These are phyloP conservation scores for Bombus breviceps DNA, from an alignment of 1,140 invertebrate genomes.

Conservation along the genomic window DNA sequence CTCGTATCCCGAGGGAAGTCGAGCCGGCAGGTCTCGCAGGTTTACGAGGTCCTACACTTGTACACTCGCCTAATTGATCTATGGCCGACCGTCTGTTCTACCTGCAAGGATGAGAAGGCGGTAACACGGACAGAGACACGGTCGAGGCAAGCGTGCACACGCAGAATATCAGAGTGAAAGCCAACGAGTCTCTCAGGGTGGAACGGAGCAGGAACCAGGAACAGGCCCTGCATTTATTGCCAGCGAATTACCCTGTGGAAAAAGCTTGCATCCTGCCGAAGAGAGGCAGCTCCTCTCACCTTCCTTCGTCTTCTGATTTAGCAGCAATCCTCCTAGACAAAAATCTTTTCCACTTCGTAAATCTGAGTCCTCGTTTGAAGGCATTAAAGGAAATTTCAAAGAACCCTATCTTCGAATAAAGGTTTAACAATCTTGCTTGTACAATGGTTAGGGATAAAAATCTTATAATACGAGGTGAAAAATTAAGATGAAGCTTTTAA, in stretches of 20 bases:
- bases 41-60: constrained; percentile 67
- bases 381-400: neutral
- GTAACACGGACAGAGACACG: constrained; percentile 57
- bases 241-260: constrained; percentile 39
- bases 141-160: constrained; percentile 50
- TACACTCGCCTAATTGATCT: constrained; percentile 68
- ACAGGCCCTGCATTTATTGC: constrained; percentile 51
- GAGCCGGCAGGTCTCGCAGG: constrained; percentile 46
- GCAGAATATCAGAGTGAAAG: constrained; percentile 58
- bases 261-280: constrained; percentile 17
- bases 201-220: constrained; percentile 58
- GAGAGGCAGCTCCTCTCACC: constrained; percentile 18
- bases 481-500: too few relatives aligned
- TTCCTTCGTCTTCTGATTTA: constrained; percentile 4
- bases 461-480: too few relatives aligned
- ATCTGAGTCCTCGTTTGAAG: neutral
- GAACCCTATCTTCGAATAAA: neutral
- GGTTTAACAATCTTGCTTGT: too few relatives aligned
- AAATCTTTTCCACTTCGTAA: too few relatives aligned
- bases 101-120: constrained; percentile 69
- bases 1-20: constrained; percentile 55
- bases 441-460: too few relatives aligned
- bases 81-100: constrained; percentile 64
- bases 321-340: neutral
- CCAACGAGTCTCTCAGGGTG: constrained; percentile 38